These are phyloP conservation scores for Drosophila hydei DNA, from an alignment of 1,140 invertebrate genomes.

Conservation along the genomic window DNA sequence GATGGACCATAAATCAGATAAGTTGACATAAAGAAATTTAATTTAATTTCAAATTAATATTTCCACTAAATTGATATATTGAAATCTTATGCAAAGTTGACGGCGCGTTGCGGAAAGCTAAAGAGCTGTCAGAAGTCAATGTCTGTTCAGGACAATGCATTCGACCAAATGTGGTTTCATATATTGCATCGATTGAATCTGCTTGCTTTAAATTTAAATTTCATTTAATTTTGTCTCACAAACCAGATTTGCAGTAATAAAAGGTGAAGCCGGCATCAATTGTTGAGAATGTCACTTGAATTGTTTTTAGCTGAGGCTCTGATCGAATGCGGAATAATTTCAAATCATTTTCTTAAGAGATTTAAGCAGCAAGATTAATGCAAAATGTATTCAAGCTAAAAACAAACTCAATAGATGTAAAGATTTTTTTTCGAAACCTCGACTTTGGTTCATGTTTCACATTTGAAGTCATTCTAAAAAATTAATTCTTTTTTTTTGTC, in stretches of 20 bases:
- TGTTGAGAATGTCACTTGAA: not conserved
- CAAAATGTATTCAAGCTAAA: too few relatives aligned
- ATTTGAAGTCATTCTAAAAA: too few relatives aligned
- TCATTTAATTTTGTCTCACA: not conserved
- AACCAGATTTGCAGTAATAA: not conserved
- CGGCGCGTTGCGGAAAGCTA: slow-evolving; percentile 18
- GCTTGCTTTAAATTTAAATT: not conserved
- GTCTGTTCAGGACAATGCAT: slow-evolving; percentile 1
- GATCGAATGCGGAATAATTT: too few relatives aligned
- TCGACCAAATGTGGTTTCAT: not conserved
- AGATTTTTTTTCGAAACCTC: too few relatives aligned
- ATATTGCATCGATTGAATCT: not conserved
- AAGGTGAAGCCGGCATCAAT: not conserved
- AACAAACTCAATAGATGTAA: too few relatives aligned
- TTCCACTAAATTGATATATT: slow-evolving; percentile 1
- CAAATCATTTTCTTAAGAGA: not conserved
- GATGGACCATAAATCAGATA: slow-evolving; percentile 18
- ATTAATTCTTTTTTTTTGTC: too few relatives aligned
- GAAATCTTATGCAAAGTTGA: not conserved
- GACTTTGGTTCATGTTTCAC: too few relatives aligned
- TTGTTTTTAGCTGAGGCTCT: too few relatives aligned
- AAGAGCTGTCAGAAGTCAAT: slow-evolving; percentile 3
- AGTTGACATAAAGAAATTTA: slow-evolving; percentile 3
- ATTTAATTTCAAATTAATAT: slow-evolving; percentile 5
- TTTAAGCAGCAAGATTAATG: not conserved